These are phyloP conservation scores for Saccostrea echinata DNA, from an alignment of 1,140 invertebrate species.

Conservation along the genomic window DNA sequence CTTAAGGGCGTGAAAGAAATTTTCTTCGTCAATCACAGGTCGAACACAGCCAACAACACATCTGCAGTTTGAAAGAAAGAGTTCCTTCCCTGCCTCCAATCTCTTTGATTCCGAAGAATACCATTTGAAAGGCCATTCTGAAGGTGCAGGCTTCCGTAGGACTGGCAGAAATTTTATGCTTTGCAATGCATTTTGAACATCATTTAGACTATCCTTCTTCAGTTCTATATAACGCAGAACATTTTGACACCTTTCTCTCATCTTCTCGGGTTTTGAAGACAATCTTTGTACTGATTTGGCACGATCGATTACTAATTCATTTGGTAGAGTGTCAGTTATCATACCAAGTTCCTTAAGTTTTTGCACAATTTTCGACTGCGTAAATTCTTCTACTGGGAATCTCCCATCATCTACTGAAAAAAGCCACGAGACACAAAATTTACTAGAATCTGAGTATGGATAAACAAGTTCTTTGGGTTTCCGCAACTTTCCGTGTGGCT, in stretches of 20 bases:
- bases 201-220: not conserved
- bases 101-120: not conserved
- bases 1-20: not conserved
- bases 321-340: not conserved
- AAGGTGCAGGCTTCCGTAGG: not conserved
- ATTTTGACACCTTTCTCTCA: not conserved
- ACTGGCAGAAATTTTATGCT: constrained; percentile 5
- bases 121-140: not conserved
- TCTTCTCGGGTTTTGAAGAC: not conserved
- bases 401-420: not conserved
- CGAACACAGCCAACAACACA: not conserved
- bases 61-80: not conserved
- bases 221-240: not conserved
- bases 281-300: not conserved
- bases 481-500: not conserved
- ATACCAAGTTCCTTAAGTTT: not conserved
- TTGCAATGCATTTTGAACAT: not conserved
- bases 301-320: not conserved
- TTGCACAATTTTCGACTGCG: not conserved
- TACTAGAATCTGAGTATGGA: not conserved
- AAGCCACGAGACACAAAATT: not conserved
- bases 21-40: not conserved
- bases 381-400: not conserved
- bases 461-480: not conserved
- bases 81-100: not conserved